Evolutionary conservation across 2,797 vertebrate species (phyloP).

Genomic region (Otolemur crassicaudatus): DNA sequence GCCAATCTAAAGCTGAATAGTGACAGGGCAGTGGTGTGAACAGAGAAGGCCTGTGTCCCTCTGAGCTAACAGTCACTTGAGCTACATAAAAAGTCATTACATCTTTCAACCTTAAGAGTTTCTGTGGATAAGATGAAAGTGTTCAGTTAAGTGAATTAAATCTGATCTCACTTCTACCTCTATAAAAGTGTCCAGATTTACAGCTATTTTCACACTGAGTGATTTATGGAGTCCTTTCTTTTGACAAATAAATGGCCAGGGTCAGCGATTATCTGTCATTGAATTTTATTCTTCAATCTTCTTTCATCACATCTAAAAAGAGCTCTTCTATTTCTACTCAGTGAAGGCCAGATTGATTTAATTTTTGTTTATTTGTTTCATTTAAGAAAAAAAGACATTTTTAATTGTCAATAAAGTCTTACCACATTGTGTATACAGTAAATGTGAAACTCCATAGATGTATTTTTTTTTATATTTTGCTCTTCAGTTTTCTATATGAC

Average conservation of each 20-base stretch:
- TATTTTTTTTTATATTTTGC: background rate
- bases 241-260: background rate
- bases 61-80: too few relatives aligned
- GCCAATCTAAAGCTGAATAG: rapidly evolving
- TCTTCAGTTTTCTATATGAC: background rate
- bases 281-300: slow-evolving; percentile 3
- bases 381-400: background rate
- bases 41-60: background rate
- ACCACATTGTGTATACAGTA: background rate
- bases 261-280: background rate
- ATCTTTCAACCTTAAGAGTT: background rate
- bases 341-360: background rate
- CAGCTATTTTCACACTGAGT: background rate
- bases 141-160: background rate
- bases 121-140: background rate
- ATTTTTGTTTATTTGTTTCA: background rate
- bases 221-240: background rate
- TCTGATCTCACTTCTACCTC: background rate
- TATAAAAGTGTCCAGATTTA: background rate
- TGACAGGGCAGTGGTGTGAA: background rate
- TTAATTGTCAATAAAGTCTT: background rate
- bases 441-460: background rate
- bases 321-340: background rate
- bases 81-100: background rate
- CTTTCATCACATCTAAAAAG: background rate